Percentiles rank a stretch among this genome's conserved stretches.
Conservation (phyloP, 2,113 vertebrate genomes). For the Arizona elegans region DNA sequence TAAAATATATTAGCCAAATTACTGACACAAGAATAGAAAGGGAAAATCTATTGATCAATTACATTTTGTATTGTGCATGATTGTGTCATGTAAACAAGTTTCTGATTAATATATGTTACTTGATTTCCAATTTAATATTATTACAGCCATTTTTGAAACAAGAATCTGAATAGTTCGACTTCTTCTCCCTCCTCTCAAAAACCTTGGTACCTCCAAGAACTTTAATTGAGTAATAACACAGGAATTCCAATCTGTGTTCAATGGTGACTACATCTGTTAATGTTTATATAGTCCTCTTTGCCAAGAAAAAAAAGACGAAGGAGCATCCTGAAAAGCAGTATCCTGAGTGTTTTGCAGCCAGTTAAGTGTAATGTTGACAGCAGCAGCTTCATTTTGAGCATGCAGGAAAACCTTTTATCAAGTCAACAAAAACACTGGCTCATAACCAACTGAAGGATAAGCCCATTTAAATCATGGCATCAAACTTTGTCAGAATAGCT, state of each 20-base stretch:
- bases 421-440: not conserved
- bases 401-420: not conserved
- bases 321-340: not conserved
- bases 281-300: not conserved
- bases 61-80: not conserved
- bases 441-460: not conserved
- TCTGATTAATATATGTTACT: not conserved
- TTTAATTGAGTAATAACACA: not conserved
- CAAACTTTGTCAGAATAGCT: accelerated
- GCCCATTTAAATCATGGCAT: no score
- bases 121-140: not conserved
- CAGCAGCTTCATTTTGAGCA: not conserved
- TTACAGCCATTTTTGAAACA: conserved; percentile 4
- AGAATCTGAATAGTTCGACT: conserved; percentile 36
- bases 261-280: not conserved
- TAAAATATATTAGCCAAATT: conserved; percentile 37
- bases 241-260: not conserved
- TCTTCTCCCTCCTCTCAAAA: conserved; percentile 13
- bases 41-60: conserved; percentile 23
- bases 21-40: not conserved
- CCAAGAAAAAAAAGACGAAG: not conserved
- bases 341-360: not conserved
- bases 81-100: conserved; percentile 34
- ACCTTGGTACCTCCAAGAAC: not conserved
- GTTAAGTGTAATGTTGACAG: not conserved